Percentiles rank a stretch among this genome's conserved stretches.
These are phyloP conservation scores for Drosophila prolongata DNA, from an alignment of 2,888 invertebrate species.

Conservation along the genomic window DNA sequence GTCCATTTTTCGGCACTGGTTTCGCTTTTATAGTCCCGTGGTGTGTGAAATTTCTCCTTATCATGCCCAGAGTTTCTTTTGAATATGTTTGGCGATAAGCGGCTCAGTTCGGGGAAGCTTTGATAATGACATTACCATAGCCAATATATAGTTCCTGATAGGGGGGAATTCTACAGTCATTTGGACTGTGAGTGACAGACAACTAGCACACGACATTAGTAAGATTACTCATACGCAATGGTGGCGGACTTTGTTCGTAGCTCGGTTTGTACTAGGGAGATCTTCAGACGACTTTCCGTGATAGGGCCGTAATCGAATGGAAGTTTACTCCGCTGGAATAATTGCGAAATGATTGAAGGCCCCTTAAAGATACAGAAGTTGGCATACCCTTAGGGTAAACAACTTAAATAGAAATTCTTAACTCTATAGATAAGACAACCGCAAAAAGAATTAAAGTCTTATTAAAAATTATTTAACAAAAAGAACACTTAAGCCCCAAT, in stretches of 20 bases:
- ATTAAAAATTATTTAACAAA: not conserved
- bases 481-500: not conserved
- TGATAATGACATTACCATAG: constrained; percentile 65
- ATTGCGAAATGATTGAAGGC: constrained; percentile 9
- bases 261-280: constrained; percentile 1
- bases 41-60: constrained; percentile 44
- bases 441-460: constrained; percentile 8
- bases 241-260: constrained; percentile 52
- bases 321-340: constrained; percentile 22
- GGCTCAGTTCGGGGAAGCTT: constrained; percentile 55
- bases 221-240: constrained; percentile 65
- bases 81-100: constrained; percentile 55
- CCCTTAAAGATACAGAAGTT: constrained; percentile 16
- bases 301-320: constrained; percentile 36
- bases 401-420: not conserved
- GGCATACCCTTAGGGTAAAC: constrained; percentile 24
- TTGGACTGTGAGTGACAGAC: constrained; percentile 28
- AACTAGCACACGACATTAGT: constrained; percentile 17
- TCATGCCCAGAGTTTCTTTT: constrained; percentile 54
- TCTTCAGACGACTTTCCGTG: constrained; percentile 32
- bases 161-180: constrained; percentile 11
- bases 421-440: not conserved
- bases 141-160: constrained; percentile 52
- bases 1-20: constrained; percentile 21
- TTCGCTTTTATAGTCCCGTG: constrained; percentile 59